A percentile compares a stretch with the other conserved stretches of the same genome.
Conservation (phyloP, 2,113 vertebrate species). For the Corythaeola cristata region DNA sequence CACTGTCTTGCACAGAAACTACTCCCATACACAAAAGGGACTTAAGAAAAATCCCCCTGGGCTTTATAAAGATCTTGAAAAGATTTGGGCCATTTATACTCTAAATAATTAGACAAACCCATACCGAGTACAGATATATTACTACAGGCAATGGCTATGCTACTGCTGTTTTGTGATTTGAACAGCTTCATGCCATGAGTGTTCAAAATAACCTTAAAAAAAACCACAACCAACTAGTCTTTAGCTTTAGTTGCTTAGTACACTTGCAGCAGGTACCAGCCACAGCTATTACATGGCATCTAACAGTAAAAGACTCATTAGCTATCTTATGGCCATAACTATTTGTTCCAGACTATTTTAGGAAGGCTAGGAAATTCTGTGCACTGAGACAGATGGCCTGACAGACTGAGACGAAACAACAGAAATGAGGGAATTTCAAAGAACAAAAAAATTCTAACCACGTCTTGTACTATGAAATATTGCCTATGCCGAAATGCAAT, state of each 20-base stretch:
- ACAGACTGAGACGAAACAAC: constrained; percentile 16
- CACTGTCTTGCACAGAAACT: background rate
- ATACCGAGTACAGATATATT: background rate
- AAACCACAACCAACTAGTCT: background rate
- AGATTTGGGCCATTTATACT: background rate
- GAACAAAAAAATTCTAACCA: background rate
- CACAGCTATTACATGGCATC: background rate
- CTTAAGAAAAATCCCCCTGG: background rate
- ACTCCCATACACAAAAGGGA: background rate
- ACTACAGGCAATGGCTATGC: background rate
- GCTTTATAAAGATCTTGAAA: background rate
- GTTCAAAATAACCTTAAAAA: background rate
- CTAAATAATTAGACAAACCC: background rate
- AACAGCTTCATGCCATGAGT: background rate
- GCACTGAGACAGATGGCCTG: constrained; percentile 28
- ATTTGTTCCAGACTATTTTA: constrained; percentile 36
- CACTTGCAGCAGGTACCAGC: background rate
- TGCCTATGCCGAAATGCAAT: background rate
- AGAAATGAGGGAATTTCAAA: constrained; percentile 1
- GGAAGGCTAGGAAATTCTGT: constrained; percentile 28
- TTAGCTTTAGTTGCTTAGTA: background rate
- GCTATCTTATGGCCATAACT: background rate
- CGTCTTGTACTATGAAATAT: background rate
- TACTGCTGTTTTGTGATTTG: background rate
- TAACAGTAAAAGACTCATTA: constrained; percentile 22